phyloP scores from a whole-genome alignment of 2,113 vertebrate species.

The Spizaetus ornatus region DNA sequence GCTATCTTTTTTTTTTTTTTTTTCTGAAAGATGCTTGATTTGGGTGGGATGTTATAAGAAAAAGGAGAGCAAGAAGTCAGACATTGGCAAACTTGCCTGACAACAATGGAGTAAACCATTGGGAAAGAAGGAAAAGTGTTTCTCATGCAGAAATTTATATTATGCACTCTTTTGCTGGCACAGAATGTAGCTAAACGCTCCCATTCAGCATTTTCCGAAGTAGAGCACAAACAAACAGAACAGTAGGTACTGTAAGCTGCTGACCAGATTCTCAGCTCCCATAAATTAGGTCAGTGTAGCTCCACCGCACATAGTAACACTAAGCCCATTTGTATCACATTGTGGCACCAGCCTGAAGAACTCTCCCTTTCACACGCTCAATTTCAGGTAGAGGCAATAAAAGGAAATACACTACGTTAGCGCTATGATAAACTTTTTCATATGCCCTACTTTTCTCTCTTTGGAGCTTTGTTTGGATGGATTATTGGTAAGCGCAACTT shows the following conservation, averaged over 20 bases:
- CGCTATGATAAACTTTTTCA: not conserved
- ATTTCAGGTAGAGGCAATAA: not conserved
- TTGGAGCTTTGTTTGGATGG: not conserved
- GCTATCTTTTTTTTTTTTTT: not conserved
- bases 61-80: not conserved
- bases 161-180: not conserved
- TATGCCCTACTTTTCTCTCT: not conserved
- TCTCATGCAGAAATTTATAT: not conserved
- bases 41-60: not conserved
- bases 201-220: not conserved
- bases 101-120: not conserved
- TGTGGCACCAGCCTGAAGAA: not conserved
- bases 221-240: not conserved
- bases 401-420: not conserved
- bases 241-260: not conserved
- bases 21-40: not conserved
- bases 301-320: not conserved
- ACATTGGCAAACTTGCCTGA: not conserved
- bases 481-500: not conserved
- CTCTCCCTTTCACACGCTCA: not conserved
- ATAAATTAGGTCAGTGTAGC: not conserved
- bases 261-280: not conserved
- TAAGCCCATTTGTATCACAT: not conserved
- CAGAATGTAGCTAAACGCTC: not conserved
- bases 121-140: not conserved